Conservation (phyloP, 2,797 vertebrate genomes). For the Onychomys leucogaster region DNA sequence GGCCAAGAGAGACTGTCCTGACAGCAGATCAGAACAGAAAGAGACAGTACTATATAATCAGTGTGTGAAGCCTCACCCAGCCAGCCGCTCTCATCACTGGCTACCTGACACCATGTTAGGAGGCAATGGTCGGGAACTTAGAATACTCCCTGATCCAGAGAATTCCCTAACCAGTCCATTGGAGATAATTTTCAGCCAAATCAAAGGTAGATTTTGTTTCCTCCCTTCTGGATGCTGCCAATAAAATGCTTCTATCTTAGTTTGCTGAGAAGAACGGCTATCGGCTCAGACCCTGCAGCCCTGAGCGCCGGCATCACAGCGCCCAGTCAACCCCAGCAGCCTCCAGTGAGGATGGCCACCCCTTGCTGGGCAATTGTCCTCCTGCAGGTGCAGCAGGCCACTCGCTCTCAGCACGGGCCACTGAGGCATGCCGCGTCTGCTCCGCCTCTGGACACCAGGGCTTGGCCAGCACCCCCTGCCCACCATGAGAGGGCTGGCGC, state of each 20-base stretch:
- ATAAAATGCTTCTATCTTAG: neutral
- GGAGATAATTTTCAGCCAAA: neutral
- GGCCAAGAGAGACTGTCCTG: neutral
- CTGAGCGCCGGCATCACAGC: fast-evolving
- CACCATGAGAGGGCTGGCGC: neutral
- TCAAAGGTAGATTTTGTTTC: neutral
- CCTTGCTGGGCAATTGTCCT: neutral
- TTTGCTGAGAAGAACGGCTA: neutral
- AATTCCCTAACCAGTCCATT: neutral
- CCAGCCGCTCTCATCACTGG: fast-evolving
- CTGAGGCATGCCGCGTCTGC: neutral
- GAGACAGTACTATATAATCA: neutral
- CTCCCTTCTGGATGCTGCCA: neutral
- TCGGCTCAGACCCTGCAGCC: neutral
- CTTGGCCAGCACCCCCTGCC: neutral
- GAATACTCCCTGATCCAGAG: neutral
- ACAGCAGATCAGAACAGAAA: neutral
- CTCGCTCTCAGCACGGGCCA: neutral
- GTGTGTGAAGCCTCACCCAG: too few species aligned
- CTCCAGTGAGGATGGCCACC: neutral
- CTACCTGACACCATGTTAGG: neutral
- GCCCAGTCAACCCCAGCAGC: neutral
- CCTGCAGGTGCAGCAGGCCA: neutral
- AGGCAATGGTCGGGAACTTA: fast-evolving
- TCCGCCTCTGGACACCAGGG: neutral